Percentiles rank a stretch among this genome's conserved stretches.
These are phyloP conservation scores for Pollachius pollachius DNA, from an alignment of 2,113 vertebrate species.

Conservation along the genomic window DNA sequence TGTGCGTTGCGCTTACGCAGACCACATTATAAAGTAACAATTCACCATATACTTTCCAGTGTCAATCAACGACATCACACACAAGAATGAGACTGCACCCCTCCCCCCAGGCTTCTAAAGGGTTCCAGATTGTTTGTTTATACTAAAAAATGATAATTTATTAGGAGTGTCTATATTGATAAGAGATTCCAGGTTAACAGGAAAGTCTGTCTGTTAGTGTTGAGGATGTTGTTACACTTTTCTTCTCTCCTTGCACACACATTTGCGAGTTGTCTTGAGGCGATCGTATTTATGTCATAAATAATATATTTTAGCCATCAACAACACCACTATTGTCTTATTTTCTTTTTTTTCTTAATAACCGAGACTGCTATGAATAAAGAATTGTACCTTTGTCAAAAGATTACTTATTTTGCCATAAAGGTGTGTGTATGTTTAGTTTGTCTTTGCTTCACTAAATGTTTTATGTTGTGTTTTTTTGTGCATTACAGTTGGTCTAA, in stretches of 20 bases:
- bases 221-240: conserved; percentile 30
- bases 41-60: conserved; percentile 5
- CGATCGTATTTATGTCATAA: conserved; percentile 73
- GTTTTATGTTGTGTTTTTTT: conserved; percentile 25
- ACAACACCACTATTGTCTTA: conserved; percentile 78
- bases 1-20: too few species aligned
- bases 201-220: conserved; percentile 32
- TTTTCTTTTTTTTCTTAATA: conserved; percentile 60
- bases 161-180: conserved; percentile 55
- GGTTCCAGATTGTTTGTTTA: neutral
- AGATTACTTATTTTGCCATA: conserved; percentile 36
- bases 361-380: conserved; percentile 53
- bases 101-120: too few species aligned
- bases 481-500: conserved; percentile 30
- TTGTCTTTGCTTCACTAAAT: conserved; percentile 9
- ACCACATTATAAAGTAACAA: too few species aligned
- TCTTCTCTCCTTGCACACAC: conserved; percentile 48
- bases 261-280: conserved; percentile 42
- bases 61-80: conserved; percentile 13
- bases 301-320: conserved; percentile 75
- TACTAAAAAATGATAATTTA: conserved; percentile 58
- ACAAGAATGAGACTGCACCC: neutral
- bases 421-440: conserved; percentile 18
- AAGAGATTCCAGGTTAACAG: conserved; percentile 40
- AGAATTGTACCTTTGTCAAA: conserved; percentile 41